Evolutionary conservation across 2,888 invertebrate genomes (phyloP).

Genomic region (Beris morrisii): DNA sequence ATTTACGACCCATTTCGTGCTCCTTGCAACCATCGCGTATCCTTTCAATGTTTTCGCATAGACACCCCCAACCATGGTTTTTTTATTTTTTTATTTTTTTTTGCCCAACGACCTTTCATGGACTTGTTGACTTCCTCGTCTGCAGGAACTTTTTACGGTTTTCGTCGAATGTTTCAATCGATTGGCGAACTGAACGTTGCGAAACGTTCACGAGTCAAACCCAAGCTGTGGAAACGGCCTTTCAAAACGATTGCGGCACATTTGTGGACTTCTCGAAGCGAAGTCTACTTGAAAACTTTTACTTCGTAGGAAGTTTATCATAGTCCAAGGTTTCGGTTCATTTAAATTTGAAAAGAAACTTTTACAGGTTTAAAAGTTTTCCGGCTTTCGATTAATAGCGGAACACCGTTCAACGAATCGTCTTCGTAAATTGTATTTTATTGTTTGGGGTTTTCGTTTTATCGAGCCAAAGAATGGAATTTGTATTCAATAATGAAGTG

Average conservation of each 20-base stretch:
- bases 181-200: neutral
- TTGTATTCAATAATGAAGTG: too few relatives aligned
- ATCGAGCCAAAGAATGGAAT: too few relatives aligned
- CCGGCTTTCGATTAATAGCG: constrained; percentile 25
- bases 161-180: constrained; percentile 27
- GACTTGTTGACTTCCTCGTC: constrained; percentile 28
- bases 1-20: too few relatives aligned
- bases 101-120: neutral
- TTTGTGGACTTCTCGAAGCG: constrained; percentile 17
- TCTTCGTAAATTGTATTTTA: neutral
- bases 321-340: constrained; percentile 23
- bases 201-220: neutral
- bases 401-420: constrained; percentile 1
- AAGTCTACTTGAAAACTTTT: constrained; percentile 18
- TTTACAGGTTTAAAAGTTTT: constrained; percentile 27
- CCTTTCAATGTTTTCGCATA: too few relatives aligned
- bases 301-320: constrained; percentile 5
- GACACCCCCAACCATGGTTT: neutral
- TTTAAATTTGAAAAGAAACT: constrained; percentile 22
- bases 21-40: too few relatives aligned
- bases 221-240: neutral
- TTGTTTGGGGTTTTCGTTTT: too few relatives aligned
- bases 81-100: neutral
- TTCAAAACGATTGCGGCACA: constrained; percentile 27
- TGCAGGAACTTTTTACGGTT: constrained; percentile 25